Conservation (phyloP, 2,113 vertebrate species). For the Acanthisitta chloris region DNA sequence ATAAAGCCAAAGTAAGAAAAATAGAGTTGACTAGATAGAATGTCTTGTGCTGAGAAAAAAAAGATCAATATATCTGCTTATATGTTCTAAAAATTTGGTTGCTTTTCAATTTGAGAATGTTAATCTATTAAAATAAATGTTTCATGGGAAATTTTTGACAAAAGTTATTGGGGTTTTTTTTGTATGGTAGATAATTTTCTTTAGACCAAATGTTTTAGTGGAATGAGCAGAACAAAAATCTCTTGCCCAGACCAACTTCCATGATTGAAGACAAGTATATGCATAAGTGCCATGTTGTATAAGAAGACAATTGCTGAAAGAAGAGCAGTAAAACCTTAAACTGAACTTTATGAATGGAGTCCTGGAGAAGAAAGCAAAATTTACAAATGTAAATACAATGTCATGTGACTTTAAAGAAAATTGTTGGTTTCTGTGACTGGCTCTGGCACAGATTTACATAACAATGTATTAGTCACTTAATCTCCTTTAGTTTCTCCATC, state of each 20-base stretch:
- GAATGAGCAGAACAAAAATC: neutral
- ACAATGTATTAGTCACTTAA: slow-evolving; percentile 31
- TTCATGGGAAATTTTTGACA: neutral
- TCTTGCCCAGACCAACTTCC: neutral
- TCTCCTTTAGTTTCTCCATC: slow-evolving; percentile 29
- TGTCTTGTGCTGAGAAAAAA: neutral
- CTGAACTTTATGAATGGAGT: neutral
- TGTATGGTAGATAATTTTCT: neutral
- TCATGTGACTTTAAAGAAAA: slow-evolving; percentile 20
- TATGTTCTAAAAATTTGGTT: neutral
- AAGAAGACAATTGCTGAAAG: neutral
- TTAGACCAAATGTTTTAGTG: neutral
- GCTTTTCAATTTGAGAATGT: neutral
- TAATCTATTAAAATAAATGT: neutral
- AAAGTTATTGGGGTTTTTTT: neutral
- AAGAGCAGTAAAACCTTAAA: neutral
- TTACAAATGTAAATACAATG: slow-evolving; percentile 10
- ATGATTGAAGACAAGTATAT: neutral
- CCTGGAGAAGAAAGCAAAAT: neutral
- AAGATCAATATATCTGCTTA: neutral
- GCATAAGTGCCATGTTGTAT: neutral
- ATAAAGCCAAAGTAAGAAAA: neutral
- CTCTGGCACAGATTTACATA: slow-evolving; percentile 27
- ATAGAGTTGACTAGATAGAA: neutral
- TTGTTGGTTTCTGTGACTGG: neutral